phyloP scores from a whole-genome alignment of 1,140 invertebrate species.

The Lethocerus indicus region DNA sequence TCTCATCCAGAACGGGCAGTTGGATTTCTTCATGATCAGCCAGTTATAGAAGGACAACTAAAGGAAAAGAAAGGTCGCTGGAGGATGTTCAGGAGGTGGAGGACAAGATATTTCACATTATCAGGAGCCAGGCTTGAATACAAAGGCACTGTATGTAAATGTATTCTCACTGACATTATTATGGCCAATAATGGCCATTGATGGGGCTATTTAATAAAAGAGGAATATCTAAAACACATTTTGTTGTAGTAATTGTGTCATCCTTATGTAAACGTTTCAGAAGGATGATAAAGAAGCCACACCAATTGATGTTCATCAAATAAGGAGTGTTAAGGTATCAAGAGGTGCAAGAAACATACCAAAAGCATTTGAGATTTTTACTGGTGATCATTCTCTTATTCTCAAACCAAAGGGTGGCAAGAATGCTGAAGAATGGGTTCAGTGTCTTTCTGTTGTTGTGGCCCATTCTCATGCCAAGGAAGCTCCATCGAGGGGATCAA shows the following conservation, averaged over 20 bases:
- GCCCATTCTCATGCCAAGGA: constrained; percentile 52
- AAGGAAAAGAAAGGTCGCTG: constrained; percentile 92
- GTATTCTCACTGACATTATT: neutral
- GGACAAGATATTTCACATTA: constrained; percentile 82
- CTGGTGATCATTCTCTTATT: constrained; percentile 76
- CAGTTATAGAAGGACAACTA: constrained; percentile 75
- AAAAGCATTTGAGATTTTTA: constrained; percentile 92
- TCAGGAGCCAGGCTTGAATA: constrained; percentile 80
- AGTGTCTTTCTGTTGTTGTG: constrained; percentile 73
- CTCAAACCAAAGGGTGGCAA: constrained; percentile 88
- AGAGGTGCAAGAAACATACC: constrained; percentile 73
- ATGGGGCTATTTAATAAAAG: neutral
- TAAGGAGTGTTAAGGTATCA: constrained; percentile 78
- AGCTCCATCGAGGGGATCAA: constrained; percentile 19
- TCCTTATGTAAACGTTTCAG: constrained; percentile 24
- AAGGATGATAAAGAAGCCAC: constrained; percentile 30
- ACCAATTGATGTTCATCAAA: constrained; percentile 73
- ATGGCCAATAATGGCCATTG: neutral
- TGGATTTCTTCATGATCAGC: constrained; percentile 55
- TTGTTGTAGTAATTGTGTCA: neutral
- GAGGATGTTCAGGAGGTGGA: constrained; percentile 78
- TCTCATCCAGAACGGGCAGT: constrained; percentile 76
- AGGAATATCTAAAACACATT: neutral
- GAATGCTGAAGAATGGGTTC: constrained; percentile 88
- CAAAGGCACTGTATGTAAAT: constrained; percentile 56